phyloP scores from a whole-genome alignment of 2,797 vertebrate species.

The Macropodus opercularis region DNA sequence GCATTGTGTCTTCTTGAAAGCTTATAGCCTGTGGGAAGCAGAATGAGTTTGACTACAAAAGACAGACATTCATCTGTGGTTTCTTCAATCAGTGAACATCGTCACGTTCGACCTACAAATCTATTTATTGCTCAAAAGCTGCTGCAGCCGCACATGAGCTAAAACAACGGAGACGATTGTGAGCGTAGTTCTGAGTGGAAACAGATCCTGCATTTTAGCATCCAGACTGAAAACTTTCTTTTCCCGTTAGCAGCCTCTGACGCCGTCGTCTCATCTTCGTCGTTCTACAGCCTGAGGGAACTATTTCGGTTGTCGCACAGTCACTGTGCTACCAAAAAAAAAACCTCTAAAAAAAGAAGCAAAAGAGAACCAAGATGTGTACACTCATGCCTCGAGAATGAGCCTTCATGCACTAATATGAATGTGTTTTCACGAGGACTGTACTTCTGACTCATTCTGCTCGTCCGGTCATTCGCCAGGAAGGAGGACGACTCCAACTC shows the following conservation, averaged over 20 bases:
- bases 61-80: background rate
- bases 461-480: slow-evolving; percentile 20
- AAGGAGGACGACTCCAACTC: slow-evolving; percentile 25
- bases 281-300: slow-evolving; percentile 46
- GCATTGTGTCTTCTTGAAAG: slow-evolving; percentile 10
- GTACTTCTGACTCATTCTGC: slow-evolving; percentile 17
- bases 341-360: too few species aligned
- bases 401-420: background rate
- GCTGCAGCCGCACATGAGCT: slow-evolving; percentile 34
- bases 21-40: slow-evolving; percentile 1
- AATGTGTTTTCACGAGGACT: slow-evolving; percentile 17
- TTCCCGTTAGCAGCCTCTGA: slow-evolving; percentile 34
- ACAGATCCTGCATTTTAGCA: slow-evolving; percentile 39
- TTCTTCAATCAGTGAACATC: slow-evolving; percentile 19
- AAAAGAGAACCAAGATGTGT: slow-evolving; percentile 2
- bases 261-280: slow-evolving; percentile 58
- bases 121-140: slow-evolving; percentile 10
- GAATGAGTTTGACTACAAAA: slow-evolving; percentile 12
- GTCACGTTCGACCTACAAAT: slow-evolving; percentile 31
- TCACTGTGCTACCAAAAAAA: slow-evolving; percentile 1
- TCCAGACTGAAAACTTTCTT: slow-evolving; percentile 50
- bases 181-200: slow-evolving; percentile 40
- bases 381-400: slow-evolving; percentile 4
- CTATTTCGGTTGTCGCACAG: slow-evolving; percentile 34
- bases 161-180: slow-evolving; percentile 51